These are phyloP conservation scores for Crematogaster levior DNA, from an alignment of 2,888 invertebrate species.

Conservation along the genomic window DNA sequence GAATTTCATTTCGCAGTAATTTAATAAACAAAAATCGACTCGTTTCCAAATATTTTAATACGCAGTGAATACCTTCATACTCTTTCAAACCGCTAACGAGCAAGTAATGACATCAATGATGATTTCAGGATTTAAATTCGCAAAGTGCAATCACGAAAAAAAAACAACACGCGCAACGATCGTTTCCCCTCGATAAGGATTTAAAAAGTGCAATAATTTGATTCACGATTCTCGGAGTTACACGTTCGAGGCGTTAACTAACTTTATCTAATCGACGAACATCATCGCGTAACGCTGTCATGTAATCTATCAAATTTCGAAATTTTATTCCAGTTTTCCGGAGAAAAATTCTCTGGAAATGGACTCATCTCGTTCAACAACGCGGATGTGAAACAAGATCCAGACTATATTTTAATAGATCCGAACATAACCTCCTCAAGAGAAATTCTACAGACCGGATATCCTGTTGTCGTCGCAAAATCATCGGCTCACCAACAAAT, in stretches of 20 bases:
- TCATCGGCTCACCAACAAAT: conserved; percentile 17
- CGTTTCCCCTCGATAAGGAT: neutral
- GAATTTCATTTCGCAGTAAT: neutral
- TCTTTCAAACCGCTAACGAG: neutral
- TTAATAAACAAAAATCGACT: neutral
- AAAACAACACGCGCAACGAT: conserved; percentile 60
- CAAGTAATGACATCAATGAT: neutral
- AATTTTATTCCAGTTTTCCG: neutral
- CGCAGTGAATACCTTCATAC: neutral
- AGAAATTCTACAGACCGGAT: neutral
- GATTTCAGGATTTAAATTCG: neutral
- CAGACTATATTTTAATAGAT: neutral
- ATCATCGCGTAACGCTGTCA: neutral
- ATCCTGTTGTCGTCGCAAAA: neutral
- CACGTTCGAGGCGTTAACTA: neutral
- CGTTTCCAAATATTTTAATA: neutral
- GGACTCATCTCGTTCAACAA: neutral
- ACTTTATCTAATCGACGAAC: neutral
- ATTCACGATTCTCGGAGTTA: neutral
- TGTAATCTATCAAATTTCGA: neutral
- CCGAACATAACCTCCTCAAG: conserved; percentile 62
- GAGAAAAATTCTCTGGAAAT: neutral
- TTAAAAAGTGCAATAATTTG: neutral
- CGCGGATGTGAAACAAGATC: neutral
- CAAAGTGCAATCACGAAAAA: conserved; percentile 33